Evolutionary conservation across 2,113 vertebrate genomes (phyloP).

Genomic region (Struthidea cinerea): DNA sequence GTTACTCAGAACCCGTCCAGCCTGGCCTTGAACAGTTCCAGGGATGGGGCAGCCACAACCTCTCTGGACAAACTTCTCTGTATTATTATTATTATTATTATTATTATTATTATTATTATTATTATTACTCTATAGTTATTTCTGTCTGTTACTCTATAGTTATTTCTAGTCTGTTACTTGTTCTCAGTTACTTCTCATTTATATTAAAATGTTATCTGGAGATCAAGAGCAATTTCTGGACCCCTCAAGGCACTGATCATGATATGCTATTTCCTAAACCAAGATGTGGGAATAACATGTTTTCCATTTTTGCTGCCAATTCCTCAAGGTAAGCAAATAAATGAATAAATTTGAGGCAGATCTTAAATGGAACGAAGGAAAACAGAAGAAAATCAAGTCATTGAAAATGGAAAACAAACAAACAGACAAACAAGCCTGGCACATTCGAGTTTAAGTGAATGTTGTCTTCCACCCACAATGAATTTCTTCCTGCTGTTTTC

Average conservation of each 20-base stretch:
- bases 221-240: neutral
- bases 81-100: neutral
- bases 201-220: neutral
- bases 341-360: neutral
- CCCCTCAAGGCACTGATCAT: neutral
- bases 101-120: neutral
- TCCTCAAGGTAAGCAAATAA: constrained; percentile 12
- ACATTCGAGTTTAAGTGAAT: neutral
- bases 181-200: neutral
- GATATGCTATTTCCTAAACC: neutral
- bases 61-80: neutral
- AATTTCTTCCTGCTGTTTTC: constrained; percentile 2
- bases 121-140: neutral
- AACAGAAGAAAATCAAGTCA: neutral
- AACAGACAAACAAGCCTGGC: neutral
- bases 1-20: neutral
- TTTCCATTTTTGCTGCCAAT: neutral
- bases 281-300: neutral
- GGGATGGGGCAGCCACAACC: neutral
- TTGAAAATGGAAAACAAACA: constrained; percentile 46
- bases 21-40: neutral
- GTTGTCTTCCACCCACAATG: neutral
- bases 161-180: neutral
- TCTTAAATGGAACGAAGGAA: neutral
- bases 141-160: neutral